Base-by-base conservation (phyloP, 2,888 invertebrate genomes). In the Automeris io region DNA sequence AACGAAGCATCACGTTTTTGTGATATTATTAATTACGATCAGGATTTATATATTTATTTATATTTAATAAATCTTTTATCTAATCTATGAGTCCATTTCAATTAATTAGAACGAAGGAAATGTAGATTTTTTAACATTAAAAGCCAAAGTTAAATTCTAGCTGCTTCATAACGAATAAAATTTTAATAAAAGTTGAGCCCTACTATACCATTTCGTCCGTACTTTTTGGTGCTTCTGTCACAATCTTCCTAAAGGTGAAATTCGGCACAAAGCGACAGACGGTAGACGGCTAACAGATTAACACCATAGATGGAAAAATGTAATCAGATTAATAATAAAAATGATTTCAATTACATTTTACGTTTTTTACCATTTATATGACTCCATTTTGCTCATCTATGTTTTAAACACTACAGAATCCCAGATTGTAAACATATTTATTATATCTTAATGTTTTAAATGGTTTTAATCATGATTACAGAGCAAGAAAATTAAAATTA, bases 121-220 rank as follows among this genome's bases (percentile, higher is more conserved):
- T 40, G 43, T 62, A 63, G 58, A 54, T 56, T 57, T 60, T 61
- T 54, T 54, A 58, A 57, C 52, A 40, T 51, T 50, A 50, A 62
- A 67, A 67, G 65, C 70, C 69, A 70, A 73, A 72, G 68, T 66
- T 62, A 54, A 53, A 60, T 33, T 56, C 49, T 61, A 65, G 49
- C 53, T 50, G 57, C 57, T 60, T 57, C 56, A 37, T 39, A 53
- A 29, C 29, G 25, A 26, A 26, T 55, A 40, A 44, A 39, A 33
- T 33, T 11, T 11, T 21, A 8, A 19, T 21, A n/a, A 25, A 8
- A 18, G 7, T 21, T 24, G 25, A 24, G 25, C 12, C 7, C 23
- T 16, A 8, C 25, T 21, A 21, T 13, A 46, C 41, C 40, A 46
- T 44, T 29, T 56, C 62, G 64, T 70, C 69, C 67, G 43, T 54